Base-by-base conservation (phyloP, 2,888 invertebrate genomes). In the Uloborus plumipes region DNA sequence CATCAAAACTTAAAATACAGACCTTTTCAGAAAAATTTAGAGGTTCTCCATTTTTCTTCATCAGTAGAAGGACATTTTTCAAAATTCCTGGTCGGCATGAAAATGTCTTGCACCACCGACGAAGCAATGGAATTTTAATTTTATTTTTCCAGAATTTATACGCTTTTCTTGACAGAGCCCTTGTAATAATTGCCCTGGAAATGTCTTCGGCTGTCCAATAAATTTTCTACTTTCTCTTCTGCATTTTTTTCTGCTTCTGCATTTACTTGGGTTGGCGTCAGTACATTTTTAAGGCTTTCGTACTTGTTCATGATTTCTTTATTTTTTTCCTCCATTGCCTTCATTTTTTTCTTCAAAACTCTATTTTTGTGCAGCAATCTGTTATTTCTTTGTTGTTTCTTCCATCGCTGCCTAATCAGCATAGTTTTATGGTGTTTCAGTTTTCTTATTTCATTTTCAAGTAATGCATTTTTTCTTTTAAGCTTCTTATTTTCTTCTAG, bases 91-190 rank as follows among this genome's bases (percentile, higher is more conserved):
- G 64, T 16, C n/a, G 4, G 64, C 31, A 64, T n/a, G 64, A 20
- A 64, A 64, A 64, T 22, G 20, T n/a, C 2, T 14, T 13, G 13
- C 26, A 64, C 64, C 64, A 64, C 11, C 64, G 11, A 26, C 9
- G 20, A 26, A 16, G 64, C 3, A 64, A 31, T 16, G 64, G 2
- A 16, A 64, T 14, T 20, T 31, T 31, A n/a, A 64, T 14, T 26
- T 39, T 47, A 3, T 26, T 26, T 22, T 22, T 64, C 22, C 26
- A 64, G 13, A 13, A 64, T 13, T 64, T 31, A 22, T 64, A 64
- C 9, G 64, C 20, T 64, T 47, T 64, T 64, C 26, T 20, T 16
- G 64, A 64, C 15, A 47, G 26, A 26, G 64, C 64, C n/a, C 64
- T 11, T n/a, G 31, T 20, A 14, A 64, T n/a, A 47, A 22, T 64